phyloP scores from a whole-genome alignment of 2,113 vertebrate species.

The Astatotilapia flaviijosephi region DNA sequence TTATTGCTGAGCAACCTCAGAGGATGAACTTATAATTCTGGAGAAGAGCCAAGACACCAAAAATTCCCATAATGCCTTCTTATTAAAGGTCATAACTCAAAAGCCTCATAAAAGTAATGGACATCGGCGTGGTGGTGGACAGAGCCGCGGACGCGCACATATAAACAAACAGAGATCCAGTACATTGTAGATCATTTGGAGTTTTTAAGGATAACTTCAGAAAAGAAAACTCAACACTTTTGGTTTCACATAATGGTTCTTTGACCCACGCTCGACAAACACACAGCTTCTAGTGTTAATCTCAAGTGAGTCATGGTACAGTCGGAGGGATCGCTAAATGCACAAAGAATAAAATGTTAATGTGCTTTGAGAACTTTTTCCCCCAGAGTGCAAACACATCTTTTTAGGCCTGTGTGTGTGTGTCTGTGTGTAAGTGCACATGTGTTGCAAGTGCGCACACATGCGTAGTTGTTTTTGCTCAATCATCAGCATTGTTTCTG shows the following conservation, averaged over 20 bases:
- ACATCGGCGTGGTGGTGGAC: background rate
- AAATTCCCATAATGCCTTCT: slow-evolving; percentile 26
- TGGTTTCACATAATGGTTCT: background rate
- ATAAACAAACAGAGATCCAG: background rate
- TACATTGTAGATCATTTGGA: background rate
- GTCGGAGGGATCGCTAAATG: background rate
- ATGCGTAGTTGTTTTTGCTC: background rate
- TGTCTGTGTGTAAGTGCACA: fast-evolving
- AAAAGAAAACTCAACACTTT: background rate
- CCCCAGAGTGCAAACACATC: background rate
- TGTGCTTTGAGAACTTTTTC: background rate
- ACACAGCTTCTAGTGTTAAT: background rate
- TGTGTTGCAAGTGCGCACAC: too few relatives aligned
- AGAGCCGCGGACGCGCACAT: background rate
- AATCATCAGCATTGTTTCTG: slow-evolving; percentile 4
- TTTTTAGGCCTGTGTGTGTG: background rate
- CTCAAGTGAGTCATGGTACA: background rate
- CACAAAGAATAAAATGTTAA: slow-evolving; percentile 12
- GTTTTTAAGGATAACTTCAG: background rate
- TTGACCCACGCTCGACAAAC: background rate
- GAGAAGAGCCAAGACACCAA: slow-evolving; percentile 24
- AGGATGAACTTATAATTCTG: slow-evolving; percentile 19
- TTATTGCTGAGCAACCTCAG: slow-evolving; percentile 41
- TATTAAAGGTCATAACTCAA: slow-evolving; percentile 59
- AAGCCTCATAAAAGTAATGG: slow-evolving; percentile 32